These are phyloP conservation scores for Labeo rohita DNA, from an alignment of 2,113 vertebrate genomes.

Conservation along the genomic window DNA sequence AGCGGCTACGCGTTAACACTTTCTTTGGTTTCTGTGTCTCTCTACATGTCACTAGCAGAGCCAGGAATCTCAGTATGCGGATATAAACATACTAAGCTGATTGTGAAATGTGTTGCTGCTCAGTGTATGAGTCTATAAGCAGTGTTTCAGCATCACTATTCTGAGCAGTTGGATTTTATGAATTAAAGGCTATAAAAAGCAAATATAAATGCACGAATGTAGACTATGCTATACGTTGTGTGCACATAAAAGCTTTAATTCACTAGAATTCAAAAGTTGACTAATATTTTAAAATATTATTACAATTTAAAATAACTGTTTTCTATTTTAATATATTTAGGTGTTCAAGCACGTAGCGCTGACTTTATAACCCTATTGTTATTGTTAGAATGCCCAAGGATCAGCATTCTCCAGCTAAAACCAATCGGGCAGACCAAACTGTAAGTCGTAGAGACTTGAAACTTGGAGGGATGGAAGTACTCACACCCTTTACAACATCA, in stretches of 20 bases:
- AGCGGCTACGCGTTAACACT: not conserved
- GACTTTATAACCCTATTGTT: too few species aligned
- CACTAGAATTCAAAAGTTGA: too few species aligned
- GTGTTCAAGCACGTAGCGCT: too few species aligned
- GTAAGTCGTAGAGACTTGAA: too few species aligned
- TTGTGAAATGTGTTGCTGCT: not conserved
- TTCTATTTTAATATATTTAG: too few species aligned
- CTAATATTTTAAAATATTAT: too few species aligned
- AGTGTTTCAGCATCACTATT: not conserved
- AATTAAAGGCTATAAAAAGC: not conserved
- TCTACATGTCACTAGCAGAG: not conserved
- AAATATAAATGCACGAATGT: not conserved
- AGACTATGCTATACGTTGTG: not conserved
- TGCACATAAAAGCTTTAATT: not conserved
- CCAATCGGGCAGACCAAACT: too few species aligned
- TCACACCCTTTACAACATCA: too few species aligned
- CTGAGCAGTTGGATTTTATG: not conserved
- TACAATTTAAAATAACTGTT: too few species aligned
- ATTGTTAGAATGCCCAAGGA: too few species aligned
- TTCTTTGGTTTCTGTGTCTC: not conserved
- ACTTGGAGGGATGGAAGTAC: too few species aligned
- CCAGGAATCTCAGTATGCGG: not conserved
- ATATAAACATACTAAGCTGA: conserved; percentile 1
- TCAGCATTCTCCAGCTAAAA: too few species aligned
- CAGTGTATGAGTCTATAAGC: not conserved